Evolutionary conservation across 53 echinoderm and acorn worm species (phyloP), one percentile per base, ranked within the genome.

Genomic region (Arbacia lixula): DNA sequence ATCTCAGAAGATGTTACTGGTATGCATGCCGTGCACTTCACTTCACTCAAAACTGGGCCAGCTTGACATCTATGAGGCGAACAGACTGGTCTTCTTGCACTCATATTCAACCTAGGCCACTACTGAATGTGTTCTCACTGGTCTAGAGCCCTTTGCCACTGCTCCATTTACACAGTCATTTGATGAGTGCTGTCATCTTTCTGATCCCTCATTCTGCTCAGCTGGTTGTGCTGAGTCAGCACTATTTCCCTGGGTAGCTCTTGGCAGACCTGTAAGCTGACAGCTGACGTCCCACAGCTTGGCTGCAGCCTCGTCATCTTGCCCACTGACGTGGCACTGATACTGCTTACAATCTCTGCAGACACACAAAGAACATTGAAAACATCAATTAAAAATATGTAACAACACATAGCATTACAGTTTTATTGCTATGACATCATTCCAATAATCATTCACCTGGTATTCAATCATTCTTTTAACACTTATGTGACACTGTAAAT

Each of bases 281-380:
- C 36, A 20, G 36, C 75, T 75, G 75, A 75, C 34, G 20, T 75
- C 75, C 75, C 75, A 75, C 26, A 75, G 38, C 75, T 75, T 75
- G 34, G 75, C 75, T n/a, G 75, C 75, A 5, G 16, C 54, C 36
- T 75, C 75, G 12, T 75, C 75, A n/a, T 75, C 54, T 14, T 75
- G 31, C 6, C 75, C 75, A n/a, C n/a, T 53, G 12, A 19, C 75
- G 16, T 32, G 28, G 24, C 75, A 75, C 22, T 52, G 32, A 30
- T 32, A 53, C 54, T 75, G 31, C 42, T 75, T 75, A 24, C 75
- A 75, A 35, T 75, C 55, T 34, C 75, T 75, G 38, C 38, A 36
- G n/a, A 64, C 4, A 1, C 33, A 34, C 17, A 64, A 35, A 5
- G 36, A 60, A 33, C 0, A 33, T 5, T 0, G 36, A 17, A 33